Evolutionary conservation across 2,797 vertebrate species (phyloP).

Genomic region (Myotis vivesi): DNA sequence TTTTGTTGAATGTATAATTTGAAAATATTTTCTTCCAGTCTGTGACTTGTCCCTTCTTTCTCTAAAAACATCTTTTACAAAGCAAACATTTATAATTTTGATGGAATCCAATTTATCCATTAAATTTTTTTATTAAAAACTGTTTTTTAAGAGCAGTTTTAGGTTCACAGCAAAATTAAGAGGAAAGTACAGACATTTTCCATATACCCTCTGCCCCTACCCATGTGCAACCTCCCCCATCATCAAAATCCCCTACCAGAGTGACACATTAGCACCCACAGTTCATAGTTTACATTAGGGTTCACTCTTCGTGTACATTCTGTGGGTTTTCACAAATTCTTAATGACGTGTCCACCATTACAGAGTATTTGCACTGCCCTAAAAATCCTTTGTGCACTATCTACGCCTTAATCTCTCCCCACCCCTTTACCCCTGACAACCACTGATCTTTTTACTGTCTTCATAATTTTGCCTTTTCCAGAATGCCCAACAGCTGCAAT

Average conservation of each 20-base stretch:
- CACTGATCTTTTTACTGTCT: background rate
- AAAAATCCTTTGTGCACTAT: background rate
- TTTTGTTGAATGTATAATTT: conserved; percentile 37
- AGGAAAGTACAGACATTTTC: background rate
- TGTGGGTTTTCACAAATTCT: background rate
- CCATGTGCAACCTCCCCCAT: background rate
- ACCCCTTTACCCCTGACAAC: background rate
- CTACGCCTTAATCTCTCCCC: background rate
- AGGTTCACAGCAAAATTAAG: background rate
- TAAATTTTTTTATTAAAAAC: background rate
- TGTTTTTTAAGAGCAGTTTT: background rate
- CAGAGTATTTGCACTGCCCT: background rate
- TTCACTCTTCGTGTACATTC: background rate
- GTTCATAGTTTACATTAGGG: background rate
- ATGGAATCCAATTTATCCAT: background rate
- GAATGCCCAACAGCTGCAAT: background rate
- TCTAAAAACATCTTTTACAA: background rate
- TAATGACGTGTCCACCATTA: background rate
- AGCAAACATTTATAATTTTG: conserved; percentile 24
- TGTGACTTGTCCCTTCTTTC: conserved; percentile 12
- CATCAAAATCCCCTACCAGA: background rate
- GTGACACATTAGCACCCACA: background rate
- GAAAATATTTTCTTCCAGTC: background rate
- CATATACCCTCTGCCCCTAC: background rate
- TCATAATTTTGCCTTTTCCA: background rate